A percentile compares a stretch with the other conserved stretches of the same genome.
phyloP scores from a whole-genome alignment of 2,113 vertebrate species.

The Dipodomys spectabilis region DNA sequence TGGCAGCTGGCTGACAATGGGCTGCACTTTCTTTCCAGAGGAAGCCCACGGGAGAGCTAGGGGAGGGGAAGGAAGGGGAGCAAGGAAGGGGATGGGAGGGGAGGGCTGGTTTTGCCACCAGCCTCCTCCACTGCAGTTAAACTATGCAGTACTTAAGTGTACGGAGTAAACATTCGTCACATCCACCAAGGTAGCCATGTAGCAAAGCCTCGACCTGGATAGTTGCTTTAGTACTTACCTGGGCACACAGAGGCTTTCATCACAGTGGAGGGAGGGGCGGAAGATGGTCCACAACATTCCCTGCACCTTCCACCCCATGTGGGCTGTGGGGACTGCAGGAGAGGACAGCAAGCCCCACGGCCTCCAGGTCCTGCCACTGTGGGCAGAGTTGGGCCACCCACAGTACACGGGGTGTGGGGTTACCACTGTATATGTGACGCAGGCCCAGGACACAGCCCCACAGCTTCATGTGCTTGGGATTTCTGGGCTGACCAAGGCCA shows the following conservation, averaged over 20 bases:
- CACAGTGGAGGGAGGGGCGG: neutral
- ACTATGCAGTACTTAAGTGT: neutral
- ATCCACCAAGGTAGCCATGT: neutral
- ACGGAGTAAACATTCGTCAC: neutral
- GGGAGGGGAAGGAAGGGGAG: too few relatives aligned
- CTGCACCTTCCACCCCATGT: fast-evolving
- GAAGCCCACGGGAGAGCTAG: neutral
- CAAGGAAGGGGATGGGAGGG: too few relatives aligned
- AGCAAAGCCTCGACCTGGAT: neutral
- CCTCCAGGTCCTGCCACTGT: fast-evolving
- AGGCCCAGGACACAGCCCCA: neutral
- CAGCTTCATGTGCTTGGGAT: fast-evolving
- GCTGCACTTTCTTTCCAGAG: fast-evolving
- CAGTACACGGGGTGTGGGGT: neutral
- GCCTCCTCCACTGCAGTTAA: neutral
- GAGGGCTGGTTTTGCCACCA: neutral
- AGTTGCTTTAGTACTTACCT: neutral
- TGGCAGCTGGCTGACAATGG: neutral
- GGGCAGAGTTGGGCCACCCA: neutral
- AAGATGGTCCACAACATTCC: fast-evolving
- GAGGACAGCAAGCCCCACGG: too few relatives aligned
- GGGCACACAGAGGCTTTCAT: neutral
- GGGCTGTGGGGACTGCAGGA: neutral
- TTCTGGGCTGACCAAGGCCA: neutral
- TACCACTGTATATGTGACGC: fast-evolving